phyloP scores from a whole-genome alignment of 2,113 vertebrate species.

The Melanerpes aurifrons region DNA sequence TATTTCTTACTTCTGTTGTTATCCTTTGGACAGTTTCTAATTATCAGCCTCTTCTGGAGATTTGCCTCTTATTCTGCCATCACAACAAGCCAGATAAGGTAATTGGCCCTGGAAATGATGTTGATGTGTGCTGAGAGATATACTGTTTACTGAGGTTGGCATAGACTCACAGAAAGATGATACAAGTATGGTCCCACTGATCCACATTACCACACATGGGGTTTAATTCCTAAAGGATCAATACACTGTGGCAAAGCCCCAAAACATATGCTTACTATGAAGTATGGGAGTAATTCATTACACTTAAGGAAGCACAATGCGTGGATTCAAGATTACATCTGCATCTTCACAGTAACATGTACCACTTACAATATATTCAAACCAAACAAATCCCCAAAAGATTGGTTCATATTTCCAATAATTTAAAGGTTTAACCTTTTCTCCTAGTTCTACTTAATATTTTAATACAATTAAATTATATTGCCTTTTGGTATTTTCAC shows the following conservation, averaged over 20 bases:
- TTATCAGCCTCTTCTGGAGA: conserved; percentile 9
- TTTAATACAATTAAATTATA: neutral
- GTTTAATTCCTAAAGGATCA: neutral
- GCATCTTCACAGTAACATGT: neutral
- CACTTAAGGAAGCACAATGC: neutral
- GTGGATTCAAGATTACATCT: neutral
- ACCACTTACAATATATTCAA: neutral
- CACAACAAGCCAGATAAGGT: neutral
- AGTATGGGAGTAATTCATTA: neutral
- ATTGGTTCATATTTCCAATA: neutral
- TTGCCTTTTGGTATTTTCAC: neutral
- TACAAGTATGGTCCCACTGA: neutral
- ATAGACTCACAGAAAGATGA: neutral
- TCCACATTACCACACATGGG: neutral
- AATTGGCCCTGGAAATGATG: neutral
- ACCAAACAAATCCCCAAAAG: neutral
- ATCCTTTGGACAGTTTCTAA: neutral
- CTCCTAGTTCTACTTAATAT: neutral
- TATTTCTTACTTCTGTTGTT: neutral
- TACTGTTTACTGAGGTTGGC: neutral
- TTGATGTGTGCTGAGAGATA: neutral
- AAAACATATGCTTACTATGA: neutral
- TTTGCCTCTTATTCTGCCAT: neutral
- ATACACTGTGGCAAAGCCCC: neutral
- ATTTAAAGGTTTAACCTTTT: neutral